Evolutionary conservation across 2,888 invertebrate genomes (phyloP).

Genomic region (Microctonus brassicae): DNA sequence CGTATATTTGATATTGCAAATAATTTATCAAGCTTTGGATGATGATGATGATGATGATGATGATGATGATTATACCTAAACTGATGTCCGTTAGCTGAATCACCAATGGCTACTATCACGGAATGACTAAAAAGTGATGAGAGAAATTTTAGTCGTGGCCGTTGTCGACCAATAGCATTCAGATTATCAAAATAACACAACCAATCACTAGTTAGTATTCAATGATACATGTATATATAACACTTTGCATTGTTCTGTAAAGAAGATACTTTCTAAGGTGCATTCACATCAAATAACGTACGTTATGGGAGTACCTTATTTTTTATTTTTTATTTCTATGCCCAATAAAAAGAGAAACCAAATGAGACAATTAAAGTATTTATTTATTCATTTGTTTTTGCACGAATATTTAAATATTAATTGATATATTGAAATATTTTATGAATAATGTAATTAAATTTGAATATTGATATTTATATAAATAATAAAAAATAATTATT

Average conservation of each 20-base stretch:
- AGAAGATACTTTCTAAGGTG: not conserved
- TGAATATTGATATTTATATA: no score
- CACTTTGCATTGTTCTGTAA: not conserved
- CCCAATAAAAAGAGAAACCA: no score
- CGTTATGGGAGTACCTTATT: not conserved
- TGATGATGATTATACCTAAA: constrained; percentile 34
- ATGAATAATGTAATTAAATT: no score
- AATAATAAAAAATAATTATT: no score
- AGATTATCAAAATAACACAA: constrained; percentile 33
- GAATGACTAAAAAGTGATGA: constrained; percentile 25
- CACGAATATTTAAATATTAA: no score
- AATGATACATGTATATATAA: not conserved
- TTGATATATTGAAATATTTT: no score
- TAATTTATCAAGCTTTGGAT: not conserved
- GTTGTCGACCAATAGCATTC: constrained; percentile 43
- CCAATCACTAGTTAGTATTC: constrained; percentile 10
- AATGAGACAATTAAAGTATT: no score
- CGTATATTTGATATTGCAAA: not conserved
- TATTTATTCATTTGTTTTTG: no score
- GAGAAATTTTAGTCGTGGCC: not conserved
- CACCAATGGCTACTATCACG: constrained; percentile 49
- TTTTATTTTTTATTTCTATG: not conserved
- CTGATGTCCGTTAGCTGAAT: constrained; percentile 51
- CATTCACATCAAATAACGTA: not conserved
- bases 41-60: not conserved